These are phyloP conservation scores for Xyliphius kryptos DNA, from an alignment of 2,113 vertebrate species.

Conservation along the genomic window DNA sequence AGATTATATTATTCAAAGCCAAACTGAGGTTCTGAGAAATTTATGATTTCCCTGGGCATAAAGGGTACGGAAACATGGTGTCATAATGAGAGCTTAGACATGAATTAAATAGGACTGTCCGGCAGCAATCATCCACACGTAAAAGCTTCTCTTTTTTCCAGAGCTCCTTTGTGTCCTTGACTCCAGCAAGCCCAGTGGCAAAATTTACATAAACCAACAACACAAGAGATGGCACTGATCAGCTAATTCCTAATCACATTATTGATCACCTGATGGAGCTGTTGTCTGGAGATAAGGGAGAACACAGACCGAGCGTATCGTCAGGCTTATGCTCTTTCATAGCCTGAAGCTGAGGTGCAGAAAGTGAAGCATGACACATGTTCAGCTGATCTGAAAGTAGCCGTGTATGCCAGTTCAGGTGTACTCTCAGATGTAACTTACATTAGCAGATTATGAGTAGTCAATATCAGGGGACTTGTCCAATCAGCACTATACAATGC, in stretches of 20 bases:
- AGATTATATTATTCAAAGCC: conserved; percentile 75
- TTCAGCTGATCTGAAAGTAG: too few species aligned
- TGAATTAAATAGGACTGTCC: too few species aligned
- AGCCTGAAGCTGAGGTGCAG: conserved; percentile 5
- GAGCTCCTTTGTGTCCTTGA: too few species aligned
- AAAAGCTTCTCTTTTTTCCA: too few species aligned
- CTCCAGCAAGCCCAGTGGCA: too few species aligned
- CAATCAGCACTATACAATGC: conserved; percentile 56
- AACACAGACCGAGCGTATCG: conserved; percentile 3
- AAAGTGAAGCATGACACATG: neutral
- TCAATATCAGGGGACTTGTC: conserved; percentile 62
- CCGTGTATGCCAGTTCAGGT: conserved; percentile 37
- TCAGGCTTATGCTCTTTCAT: conserved; percentile 23
- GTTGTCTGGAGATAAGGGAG: conserved; percentile 33
- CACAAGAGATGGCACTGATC: conserved; percentile 43
- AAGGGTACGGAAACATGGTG: too few species aligned
- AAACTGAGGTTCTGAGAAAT: conserved; percentile 55
- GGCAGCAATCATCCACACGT: too few species aligned
- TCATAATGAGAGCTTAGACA: too few species aligned
- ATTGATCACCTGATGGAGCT: conserved; percentile 52
- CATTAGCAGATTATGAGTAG: conserved; percentile 58
- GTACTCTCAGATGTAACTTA: conserved; percentile 58
- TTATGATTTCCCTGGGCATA: conserved; percentile 36
- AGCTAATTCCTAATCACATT: conserved; percentile 57
- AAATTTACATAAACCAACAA: conserved; percentile 31